Evolutionary conservation across 23 tunicate species (phyloP).

Genomic region (Trididemnum nubilum): DNA sequence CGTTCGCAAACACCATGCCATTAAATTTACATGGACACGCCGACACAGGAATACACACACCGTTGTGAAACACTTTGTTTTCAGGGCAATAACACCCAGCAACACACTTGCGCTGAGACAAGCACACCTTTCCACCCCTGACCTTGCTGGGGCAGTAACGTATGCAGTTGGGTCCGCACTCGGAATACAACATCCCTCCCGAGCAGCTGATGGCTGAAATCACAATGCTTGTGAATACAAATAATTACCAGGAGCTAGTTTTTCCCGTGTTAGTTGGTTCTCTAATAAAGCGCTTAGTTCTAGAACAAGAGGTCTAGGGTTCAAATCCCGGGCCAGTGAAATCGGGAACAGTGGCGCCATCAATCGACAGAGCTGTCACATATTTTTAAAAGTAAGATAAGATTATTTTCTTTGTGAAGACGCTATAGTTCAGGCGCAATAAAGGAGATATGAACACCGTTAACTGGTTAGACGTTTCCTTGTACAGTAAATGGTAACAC

Average conservation of each 20-base stretch:
- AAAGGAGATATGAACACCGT: no score
- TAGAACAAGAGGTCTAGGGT: no score
- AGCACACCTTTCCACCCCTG: conserved; percentile 52
- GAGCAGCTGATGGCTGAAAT: conserved; percentile 54
- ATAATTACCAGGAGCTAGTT: not conserved
- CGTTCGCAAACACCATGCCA: conserved; percentile 52
- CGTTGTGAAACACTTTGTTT: conserved; percentile 61
- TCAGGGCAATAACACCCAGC: conserved; percentile 87
- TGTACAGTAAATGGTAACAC: no score
- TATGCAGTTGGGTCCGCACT: conserved; percentile 86
- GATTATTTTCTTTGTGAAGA: no score
- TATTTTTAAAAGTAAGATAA: no score
- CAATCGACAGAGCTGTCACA: no score
- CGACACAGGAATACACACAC: conserved; percentile 51
- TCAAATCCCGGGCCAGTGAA: no score
- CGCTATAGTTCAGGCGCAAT: no score
- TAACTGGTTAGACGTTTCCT: no score
- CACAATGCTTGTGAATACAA: not conserved
- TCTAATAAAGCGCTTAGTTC: no score
- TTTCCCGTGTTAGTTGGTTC: no score
- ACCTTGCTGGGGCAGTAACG: conserved; percentile 70
- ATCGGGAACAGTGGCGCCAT: no score
- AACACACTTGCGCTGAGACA: conserved; percentile 58
- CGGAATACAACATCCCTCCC: conserved; percentile 53
- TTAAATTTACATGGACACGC: conserved; percentile 70